These are phyloP conservation scores for Phrynocephalus vlangalii DNA, from an alignment of 2,797 vertebrate genomes.

Conservation along the genomic window DNA sequence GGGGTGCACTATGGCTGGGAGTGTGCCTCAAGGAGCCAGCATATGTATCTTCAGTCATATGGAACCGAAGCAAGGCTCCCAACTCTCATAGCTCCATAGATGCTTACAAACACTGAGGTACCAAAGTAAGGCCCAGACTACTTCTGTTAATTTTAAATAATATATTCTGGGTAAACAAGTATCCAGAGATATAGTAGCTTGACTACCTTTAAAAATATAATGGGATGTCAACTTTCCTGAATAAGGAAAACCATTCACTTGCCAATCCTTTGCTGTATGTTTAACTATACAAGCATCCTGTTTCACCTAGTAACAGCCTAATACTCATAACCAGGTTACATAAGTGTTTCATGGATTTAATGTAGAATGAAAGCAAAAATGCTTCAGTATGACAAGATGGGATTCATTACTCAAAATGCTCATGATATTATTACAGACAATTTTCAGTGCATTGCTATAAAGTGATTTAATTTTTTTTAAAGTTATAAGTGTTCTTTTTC, in stretches of 20 bases:
- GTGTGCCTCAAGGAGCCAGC: background rate
- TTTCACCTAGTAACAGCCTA: background rate
- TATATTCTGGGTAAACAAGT: background rate
- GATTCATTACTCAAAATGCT: background rate
- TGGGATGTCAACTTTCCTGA: background rate
- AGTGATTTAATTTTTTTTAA: slow-evolving; percentile 57
- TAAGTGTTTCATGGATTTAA: background rate
- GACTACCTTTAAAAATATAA: background rate
- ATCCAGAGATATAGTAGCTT: background rate
- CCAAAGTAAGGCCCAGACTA: background rate
- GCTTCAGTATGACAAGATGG: background rate
- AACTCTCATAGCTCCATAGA: background rate
- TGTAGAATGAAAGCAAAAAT: background rate
- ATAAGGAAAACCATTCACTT: background rate
- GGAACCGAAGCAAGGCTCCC: background rate
- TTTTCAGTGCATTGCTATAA: too few relatives aligned
- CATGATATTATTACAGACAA: too few relatives aligned
- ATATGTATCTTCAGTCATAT: background rate
- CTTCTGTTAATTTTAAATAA: background rate
- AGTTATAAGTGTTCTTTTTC: slow-evolving; percentile 55
- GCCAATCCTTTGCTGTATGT: background rate
- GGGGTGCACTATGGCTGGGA: background rate
- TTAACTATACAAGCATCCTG: too few relatives aligned
- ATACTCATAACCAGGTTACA: background rate
- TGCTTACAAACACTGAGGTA: background rate